Evolutionary conservation across 2,113 vertebrate species (phyloP).

Genomic region (Scopus umbretta): DNA sequence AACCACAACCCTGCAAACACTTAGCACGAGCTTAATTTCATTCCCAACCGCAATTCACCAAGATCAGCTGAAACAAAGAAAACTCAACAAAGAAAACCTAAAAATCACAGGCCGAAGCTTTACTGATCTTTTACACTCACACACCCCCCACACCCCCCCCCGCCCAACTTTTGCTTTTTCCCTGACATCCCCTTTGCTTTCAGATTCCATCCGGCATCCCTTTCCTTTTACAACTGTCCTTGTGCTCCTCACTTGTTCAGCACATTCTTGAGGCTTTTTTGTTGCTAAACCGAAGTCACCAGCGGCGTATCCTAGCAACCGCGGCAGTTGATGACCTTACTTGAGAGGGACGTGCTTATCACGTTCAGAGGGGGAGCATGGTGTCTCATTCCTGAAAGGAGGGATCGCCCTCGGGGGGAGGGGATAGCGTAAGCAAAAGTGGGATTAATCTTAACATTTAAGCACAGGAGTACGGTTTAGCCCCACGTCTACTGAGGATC

Average conservation of each 20-base stretch:
- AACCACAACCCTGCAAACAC: background rate
- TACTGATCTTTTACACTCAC: background rate
- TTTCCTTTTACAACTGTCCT: background rate
- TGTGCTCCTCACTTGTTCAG: background rate
- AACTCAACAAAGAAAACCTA: too few relatives aligned
- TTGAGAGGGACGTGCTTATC: background rate
- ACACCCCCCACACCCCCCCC: too few relatives aligned
- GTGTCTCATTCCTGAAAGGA: background rate
- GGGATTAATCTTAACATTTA: background rate
- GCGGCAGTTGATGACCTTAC: constrained; percentile 38
- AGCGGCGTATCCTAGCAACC: constrained; percentile 47
- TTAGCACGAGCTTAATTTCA: background rate
- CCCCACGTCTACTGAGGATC: background rate
- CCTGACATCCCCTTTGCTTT: background rate
- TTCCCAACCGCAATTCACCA: background rate
- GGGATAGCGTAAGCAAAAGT: background rate
- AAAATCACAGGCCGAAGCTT: background rate
- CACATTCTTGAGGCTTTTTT: constrained; percentile 31
- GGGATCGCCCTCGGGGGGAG: background rate
- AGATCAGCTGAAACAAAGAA: background rate
- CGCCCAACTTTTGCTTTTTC: background rate
- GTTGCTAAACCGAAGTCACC: constrained; percentile 12
- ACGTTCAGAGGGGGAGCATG: background rate
- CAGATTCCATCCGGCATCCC: background rate
- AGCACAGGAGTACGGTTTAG: background rate